Base-by-base conservation (phyloP, 2,797 vertebrate species). In the Otus scops region DNA sequence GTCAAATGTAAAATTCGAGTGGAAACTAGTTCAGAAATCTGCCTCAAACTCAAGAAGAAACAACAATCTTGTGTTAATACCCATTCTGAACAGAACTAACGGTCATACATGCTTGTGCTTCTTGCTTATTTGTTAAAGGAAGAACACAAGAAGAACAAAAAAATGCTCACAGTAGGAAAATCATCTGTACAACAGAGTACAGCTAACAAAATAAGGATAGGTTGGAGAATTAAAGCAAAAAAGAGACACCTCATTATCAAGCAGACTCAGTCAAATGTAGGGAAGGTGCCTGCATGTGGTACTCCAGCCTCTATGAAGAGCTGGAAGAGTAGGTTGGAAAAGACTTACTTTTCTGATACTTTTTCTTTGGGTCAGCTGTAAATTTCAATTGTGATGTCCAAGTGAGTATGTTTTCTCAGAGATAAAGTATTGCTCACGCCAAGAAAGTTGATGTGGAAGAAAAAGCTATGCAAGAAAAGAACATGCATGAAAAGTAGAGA, bases 1-100 rank as follows among this genome's bases (percentile, higher is more conserved):
- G 94, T 77, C 81, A 96, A 91, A 93, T 36, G 60, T 28, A 87
- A 89, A 95, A 93, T 90, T 94, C 88, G 90, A 71, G 22, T 61
- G 60, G 69, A 93, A 93, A 57, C 50, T 47, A 75, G 79, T 61
- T 78, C 69, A 90, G 71, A 94, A 91, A 76, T 53, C 67, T 85
- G 63, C 48, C 41, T 80, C 81, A 84, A 34, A 70, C 34, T 70
- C 32, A 63, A 56, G 88, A 84, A 92, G 41, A 71, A 95, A 88
- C 24, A 88, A 81, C 34, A 51, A 23, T 20, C 38, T 65, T 47
- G 17, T 50, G 24, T 60, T 38, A 76, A 73, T 75, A 80, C 19
- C 38, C 77, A 50, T 34, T 74, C 30, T 34, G 38, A 90, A 77
- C 24, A 96, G 77, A 95, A 39, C 45, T 64, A 94, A 71, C 4